Base-by-base conservation (phyloP, 2,888 invertebrate species). In the Bursaphelenchus okinawaensis region DNA sequence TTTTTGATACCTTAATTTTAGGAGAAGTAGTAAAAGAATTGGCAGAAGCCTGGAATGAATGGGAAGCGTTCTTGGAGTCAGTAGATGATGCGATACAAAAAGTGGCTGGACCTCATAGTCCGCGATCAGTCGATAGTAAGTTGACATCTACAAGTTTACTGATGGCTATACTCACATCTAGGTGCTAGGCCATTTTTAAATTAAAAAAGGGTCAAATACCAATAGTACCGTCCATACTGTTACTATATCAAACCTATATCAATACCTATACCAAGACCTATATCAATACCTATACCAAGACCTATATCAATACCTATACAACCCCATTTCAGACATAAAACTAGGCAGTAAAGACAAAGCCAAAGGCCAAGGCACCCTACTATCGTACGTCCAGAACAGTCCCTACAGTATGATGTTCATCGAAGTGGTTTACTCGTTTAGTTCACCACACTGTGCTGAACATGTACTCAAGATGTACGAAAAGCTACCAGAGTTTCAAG, bases 381-480 rank as follows among this genome's bases (percentile, higher is more conserved):
- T 62, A 7, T 27, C 62, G 16, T 62, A 62, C 55, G 62, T 62
- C 40, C 58, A 62, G 26, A 66, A 62, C 63, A 59, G 62, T 51
- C 55, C 66, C 4, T 71, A 57, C 57, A 51, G 66, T 20, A 54
- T 66, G 64, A 59, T 74, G 29, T 69, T 73, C 56, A 63, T 73
- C 50, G 75, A 75, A 58, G 63, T 75, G 27, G 62, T 75, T 26
- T 55, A 55, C 55, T 68, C 67, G n/a, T 73, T 73, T 54, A 55
- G 68, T 3, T 52, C 58, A 8, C 60, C 56, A 7, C 67, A 73
- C n/a, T 63, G 75, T 50, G 73, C 77, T 16, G 72, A 73, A 26
- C 68, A 75, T 27, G 69, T 73, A 12, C 62, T 72, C 23, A 73
- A 67, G 16, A 65, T 72, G 29, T 73, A 76, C 63, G 73, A 73